These are phyloP conservation scores for Pyrochroa serraticornis DNA, from an alignment of 2,888 invertebrate species.

Conservation along the genomic window DNA sequence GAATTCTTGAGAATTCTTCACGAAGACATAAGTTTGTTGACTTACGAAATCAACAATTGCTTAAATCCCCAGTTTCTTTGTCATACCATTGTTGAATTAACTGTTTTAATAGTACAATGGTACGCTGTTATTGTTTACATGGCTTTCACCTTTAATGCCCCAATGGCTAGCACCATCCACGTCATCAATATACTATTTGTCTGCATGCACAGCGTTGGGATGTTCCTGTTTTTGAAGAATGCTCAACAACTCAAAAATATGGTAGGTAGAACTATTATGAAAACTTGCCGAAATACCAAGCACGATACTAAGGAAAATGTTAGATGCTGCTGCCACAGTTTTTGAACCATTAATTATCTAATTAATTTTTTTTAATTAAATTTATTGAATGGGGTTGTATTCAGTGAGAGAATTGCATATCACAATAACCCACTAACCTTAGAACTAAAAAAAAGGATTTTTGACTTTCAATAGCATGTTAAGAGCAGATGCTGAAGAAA, in stretches of 20 bases:
- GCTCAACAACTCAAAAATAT: conserved; percentile 53
- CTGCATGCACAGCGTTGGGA: conserved; percentile 48
- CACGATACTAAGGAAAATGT: not conserved
- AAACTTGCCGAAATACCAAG: not conserved
- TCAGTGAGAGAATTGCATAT: too few relatives aligned
- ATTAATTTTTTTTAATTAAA: too few relatives aligned
- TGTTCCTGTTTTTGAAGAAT: conserved; percentile 51
- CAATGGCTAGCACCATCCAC: conserved; percentile 47
- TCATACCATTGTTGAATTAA: conserved; percentile 51
- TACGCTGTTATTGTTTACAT: conserved; percentile 55
- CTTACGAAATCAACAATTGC: conserved; percentile 49
- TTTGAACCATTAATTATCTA: too few relatives aligned
- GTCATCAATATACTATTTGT: conserved; percentile 52
- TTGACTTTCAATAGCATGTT: too few relatives aligned
- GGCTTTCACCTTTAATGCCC: conserved; percentile 48
- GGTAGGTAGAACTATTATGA: conserved; percentile 43
- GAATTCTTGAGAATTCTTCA: conserved; percentile 53
- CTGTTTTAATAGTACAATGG: conserved; percentile 52
- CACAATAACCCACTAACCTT: too few relatives aligned
- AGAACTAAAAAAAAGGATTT: too few relatives aligned
- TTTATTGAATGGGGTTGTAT: too few relatives aligned
- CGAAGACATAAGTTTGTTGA: conserved; percentile 51
- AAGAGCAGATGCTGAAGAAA: too few relatives aligned
- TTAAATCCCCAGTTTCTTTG: conserved; percentile 53
- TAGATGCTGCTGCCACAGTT: too few relatives aligned